Base-by-base conservation (phyloP, 1,140 invertebrate species). In the Pseudomyrmex dendroicus region DNA sequence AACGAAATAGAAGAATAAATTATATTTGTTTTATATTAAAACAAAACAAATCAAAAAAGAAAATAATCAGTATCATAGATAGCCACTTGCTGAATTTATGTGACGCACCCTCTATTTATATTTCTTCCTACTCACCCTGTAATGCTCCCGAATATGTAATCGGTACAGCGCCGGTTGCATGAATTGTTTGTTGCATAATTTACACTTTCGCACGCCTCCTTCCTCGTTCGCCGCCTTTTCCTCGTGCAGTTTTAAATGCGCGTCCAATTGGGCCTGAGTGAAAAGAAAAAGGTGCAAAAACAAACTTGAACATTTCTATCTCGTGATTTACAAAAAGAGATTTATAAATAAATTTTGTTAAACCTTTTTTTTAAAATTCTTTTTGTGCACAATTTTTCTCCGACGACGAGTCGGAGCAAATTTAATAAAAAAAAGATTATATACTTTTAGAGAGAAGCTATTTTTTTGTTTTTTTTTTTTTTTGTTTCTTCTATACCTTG, bases 171-270 rank as follows among this genome's bases (percentile, higher is more conserved):
- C 92, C 0, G 92, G 92, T 59, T 93, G 92, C 57, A 90, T 85
- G 22, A 93, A 93, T 76, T 93, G 91, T 61, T 93, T 92, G 82
- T 91, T 91, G 73, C 92, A 93, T n/a, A 93, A 87, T 86, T 92
- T 93, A 82, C 92, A 93, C 72, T 92, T 93, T 82, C 91, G 86
- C 35, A 89, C 89, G 5, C 57, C 57, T 20, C 10, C 76, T 62
- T 93, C 92, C 50, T 93, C 92, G 2, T 85, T 85, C 13, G 91
- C 78, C 90, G 92, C 93, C 73, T 92, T 93, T 68, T 93, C 92
- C 46, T 90, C 90, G 61, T 93, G 92, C 56, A n/a, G n/a, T n/a
- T n/a, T n/a, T n/a, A n/a, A n/a, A n/a, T n/a, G n/a, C n/a, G n/a
- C n/a, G n/a, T n/a, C n/a, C n/a, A n/a, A n/a, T n/a, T n/a, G n/a